phyloP scores from a whole-genome alignment of 2,888 invertebrate genomes.

The Dromius quadrimaculatus region DNA sequence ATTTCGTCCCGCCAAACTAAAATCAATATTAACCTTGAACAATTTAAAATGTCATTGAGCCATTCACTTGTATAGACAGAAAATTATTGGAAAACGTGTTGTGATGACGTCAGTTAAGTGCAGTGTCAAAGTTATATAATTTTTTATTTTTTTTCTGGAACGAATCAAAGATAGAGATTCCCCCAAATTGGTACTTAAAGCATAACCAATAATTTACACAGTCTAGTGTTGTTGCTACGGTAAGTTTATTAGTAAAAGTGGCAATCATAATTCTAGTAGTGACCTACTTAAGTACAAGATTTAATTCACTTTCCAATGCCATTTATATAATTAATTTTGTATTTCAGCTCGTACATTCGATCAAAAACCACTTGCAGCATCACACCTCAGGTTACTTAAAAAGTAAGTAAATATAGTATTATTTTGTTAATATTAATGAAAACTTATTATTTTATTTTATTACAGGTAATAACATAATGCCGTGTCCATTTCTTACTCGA shows the following conservation, averaged over 20 bases:
- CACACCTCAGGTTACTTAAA: conserved; percentile 17
- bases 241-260: conserved; percentile 36
- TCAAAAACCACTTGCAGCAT: conserved; percentile 32
- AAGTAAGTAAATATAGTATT: conserved; percentile 15
- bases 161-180: conserved; percentile 6
- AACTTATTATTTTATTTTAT: conserved; percentile 5
- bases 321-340: conserved; percentile 30
- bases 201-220: conserved; percentile 18
- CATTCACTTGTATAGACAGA: conserved; percentile 19
- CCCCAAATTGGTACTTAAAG: background rate
- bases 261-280: conserved; percentile 31
- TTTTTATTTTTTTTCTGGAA: background rate
- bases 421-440: background rate
- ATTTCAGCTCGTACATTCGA: conserved; percentile 33
- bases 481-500: conserved; percentile 88
- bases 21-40: conserved; percentile 42
- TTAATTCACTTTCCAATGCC: conserved; percentile 46
- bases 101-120: conserved; percentile 22
- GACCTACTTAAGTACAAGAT: conserved; percentile 37
- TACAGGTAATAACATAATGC: conserved; percentile 71
- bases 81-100: conserved; percentile 33
- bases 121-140: conserved; percentile 32
- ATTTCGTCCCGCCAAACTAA: conserved; percentile 29
- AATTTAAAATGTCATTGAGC: conserved; percentile 26
- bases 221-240: background rate